phyloP scores from a whole-genome alignment of 2,113 vertebrate species.

The Cynocephalus volans region DNA sequence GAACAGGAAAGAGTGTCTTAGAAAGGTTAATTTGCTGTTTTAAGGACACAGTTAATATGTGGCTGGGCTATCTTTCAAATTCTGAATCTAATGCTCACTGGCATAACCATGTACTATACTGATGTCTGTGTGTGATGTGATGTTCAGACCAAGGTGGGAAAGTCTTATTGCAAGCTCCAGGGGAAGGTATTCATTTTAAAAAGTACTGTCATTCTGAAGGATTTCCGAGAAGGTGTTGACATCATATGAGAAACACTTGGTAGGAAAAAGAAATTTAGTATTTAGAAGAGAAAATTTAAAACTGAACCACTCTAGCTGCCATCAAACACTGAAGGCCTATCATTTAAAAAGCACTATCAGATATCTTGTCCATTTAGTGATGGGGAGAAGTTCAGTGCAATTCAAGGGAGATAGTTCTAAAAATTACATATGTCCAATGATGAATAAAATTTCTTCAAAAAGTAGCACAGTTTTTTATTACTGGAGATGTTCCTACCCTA shows the following conservation, averaged over 20 bases:
- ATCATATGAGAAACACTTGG: not conserved
- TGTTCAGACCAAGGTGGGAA: not conserved
- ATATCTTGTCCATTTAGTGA: not conserved
- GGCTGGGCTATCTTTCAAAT: not conserved
- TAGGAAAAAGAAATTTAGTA: not conserved
- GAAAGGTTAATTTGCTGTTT: not conserved
- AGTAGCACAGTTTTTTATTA: not conserved
- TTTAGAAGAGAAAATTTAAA: slow-evolving; percentile 20
- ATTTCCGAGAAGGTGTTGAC: not conserved
- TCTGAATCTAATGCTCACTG: not conserved
- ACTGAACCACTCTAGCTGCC: not conserved
- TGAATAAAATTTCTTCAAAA: not conserved
- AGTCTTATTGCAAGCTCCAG: not conserved
- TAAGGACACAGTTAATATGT: not conserved
- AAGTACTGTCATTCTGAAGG: not conserved
- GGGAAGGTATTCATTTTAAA: not conserved
- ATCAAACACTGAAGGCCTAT: not conserved
- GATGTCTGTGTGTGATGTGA: not conserved
- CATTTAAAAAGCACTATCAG: not conserved
- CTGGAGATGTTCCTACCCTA: not conserved
- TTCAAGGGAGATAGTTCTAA: not conserved
- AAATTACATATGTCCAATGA: not conserved
- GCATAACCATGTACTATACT: not conserved
- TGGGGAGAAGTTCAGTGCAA: not conserved
- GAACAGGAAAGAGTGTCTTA: not conserved